These are phyloP conservation scores for Ammodytes dubius DNA, from an alignment of 2,113 vertebrate species.

Conservation along the genomic window DNA sequence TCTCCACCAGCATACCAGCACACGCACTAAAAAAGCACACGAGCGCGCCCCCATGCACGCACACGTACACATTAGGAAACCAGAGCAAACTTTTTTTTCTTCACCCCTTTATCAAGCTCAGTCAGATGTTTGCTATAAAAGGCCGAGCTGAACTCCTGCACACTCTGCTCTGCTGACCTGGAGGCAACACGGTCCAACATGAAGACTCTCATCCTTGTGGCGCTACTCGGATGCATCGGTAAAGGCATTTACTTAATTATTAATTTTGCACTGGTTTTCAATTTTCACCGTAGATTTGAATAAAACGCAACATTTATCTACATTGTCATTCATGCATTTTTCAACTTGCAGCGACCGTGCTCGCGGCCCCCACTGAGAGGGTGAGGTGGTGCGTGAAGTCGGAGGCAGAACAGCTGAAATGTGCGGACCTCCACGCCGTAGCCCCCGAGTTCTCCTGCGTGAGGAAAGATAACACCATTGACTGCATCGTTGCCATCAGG, in stretches of 20 bases:
- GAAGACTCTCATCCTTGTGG: slow-evolving; percentile 69
- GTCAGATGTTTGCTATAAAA: slow-evolving; percentile 75
- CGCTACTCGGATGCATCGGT: slow-evolving; percentile 81
- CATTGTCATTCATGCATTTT: background rate
- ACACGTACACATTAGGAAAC: slow-evolving; percentile 72
- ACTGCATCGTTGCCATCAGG: slow-evolving; percentile 78
- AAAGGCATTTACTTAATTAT: slow-evolving; percentile 38
- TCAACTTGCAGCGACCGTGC: slow-evolving; percentile 38
- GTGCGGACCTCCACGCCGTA: slow-evolving; percentile 17
- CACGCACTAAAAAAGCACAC: slow-evolving; percentile 39
- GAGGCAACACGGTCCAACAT: slow-evolving; percentile 63
- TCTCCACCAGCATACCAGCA: background rate
- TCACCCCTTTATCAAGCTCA: background rate
- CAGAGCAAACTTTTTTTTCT: slow-evolving; percentile 60
- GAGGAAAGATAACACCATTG: background rate
- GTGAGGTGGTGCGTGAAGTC: slow-evolving; percentile 83
- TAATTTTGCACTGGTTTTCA: too few relatives aligned
- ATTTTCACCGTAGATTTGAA: too few relatives aligned
- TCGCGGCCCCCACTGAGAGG: slow-evolving; percentile 31
- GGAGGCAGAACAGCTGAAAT: slow-evolving; percentile 66
- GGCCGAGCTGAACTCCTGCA: background rate
- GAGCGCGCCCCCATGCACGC: background rate
- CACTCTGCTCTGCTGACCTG: slow-evolving; percentile 50
- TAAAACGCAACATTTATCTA: background rate
- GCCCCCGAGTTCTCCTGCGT: slow-evolving; percentile 60